Evolutionary conservation across 2,888 invertebrate genomes (phyloP).

Genomic region (Nymphalis c-album): DNA sequence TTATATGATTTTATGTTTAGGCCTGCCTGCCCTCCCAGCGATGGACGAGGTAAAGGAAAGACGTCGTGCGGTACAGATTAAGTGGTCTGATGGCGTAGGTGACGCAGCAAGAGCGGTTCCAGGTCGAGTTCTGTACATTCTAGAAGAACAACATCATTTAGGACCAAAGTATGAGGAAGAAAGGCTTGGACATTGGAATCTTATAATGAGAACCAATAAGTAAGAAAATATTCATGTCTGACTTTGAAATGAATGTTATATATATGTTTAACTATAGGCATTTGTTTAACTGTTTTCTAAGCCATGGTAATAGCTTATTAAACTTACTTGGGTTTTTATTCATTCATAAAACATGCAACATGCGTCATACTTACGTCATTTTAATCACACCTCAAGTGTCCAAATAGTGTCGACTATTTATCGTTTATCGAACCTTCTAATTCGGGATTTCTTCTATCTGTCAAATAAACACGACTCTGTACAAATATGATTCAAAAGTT

Average conservation of each 20-base stretch:
- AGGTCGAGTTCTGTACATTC: conserved; percentile 77
- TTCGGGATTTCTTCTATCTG: too few species aligned
- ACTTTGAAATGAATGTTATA: not conserved
- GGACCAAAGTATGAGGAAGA: conserved; percentile 84
- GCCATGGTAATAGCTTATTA: not conserved
- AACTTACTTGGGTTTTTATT: conserved; percentile 14
- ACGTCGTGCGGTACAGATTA: conserved; percentile 72
- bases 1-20: conserved; percentile 49
- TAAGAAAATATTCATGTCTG: conserved; percentile 44
- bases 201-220: conserved; percentile 78
- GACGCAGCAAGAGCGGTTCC: conserved; percentile 70
- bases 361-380: conserved; percentile 12
- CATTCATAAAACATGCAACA: not conserved
- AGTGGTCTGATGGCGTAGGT: conserved; percentile 72
- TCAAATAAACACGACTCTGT: too few species aligned
- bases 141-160: conserved; percentile 87
- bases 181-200: conserved; percentile 84
- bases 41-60: conserved; percentile 82
- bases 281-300: not conserved
- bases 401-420: too few species aligned
- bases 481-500: too few species aligned
- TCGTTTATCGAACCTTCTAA: too few species aligned
- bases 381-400: not conserved
- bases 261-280: too few species aligned
- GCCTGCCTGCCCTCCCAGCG: conserved; percentile 83